Evolutionary conservation across 2,113 vertebrate species (phyloP).

Genomic region (Cephalopterus ornatus): DNA sequence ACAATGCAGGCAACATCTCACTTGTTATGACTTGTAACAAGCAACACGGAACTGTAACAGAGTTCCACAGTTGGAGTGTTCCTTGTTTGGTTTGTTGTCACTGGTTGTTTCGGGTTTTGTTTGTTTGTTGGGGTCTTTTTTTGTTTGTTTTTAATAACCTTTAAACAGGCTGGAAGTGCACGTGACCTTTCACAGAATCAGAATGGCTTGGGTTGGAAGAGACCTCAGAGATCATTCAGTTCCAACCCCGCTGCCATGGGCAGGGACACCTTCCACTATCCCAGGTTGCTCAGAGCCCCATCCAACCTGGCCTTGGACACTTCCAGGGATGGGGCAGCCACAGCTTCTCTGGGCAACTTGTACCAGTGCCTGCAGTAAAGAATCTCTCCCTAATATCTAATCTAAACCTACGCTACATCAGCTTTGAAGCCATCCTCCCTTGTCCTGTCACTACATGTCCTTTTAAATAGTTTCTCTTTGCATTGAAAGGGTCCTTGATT

Average conservation of each 20-base stretch:
- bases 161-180: neutral
- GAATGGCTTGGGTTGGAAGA: neutral
- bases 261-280: neutral
- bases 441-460: neutral
- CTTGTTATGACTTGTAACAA: neutral
- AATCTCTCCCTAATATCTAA: neutral
- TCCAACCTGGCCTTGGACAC: rapidly evolving
- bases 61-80: neutral
- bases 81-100: neutral
- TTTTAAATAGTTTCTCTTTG: neutral
- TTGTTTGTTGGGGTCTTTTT: too few species aligned
- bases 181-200: neutral
- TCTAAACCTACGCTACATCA: neutral
- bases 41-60: neutral
- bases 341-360: neutral
- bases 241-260: rapidly evolving
- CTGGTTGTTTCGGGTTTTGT: neutral
- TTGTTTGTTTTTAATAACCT: neutral
- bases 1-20: neutral
- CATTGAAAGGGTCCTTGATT: neutral
- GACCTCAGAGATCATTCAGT: rapidly evolving
- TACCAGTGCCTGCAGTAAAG: neutral
- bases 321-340: neutral
- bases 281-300: neutral
- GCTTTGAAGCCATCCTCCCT: neutral